phyloP scores from a whole-genome alignment of 2,113 vertebrate genomes.

The Microcebus lehilahytsara region DNA sequence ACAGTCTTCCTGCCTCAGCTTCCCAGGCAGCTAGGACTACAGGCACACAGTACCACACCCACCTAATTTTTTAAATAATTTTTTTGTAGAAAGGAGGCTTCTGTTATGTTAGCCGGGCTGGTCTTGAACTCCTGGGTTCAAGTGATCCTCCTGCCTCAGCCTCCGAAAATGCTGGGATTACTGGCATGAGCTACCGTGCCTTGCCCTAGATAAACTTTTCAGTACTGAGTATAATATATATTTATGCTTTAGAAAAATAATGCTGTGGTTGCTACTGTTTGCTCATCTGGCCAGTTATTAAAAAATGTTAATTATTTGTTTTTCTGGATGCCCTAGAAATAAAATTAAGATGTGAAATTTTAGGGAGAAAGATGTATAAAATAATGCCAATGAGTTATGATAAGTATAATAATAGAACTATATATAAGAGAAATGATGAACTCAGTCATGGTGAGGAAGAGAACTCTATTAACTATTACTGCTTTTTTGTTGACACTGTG shows the following conservation, averaged over 20 bases:
- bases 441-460: background rate
- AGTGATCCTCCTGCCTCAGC: no score
- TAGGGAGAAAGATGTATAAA: background rate
- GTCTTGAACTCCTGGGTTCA: no score
- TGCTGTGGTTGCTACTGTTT: background rate
- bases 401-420: background rate
- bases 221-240: background rate
- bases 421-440: background rate
- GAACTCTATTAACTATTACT: background rate
- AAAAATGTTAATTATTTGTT: constrained; percentile 1
- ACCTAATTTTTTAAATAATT: no score
- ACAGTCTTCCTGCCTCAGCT: no score
- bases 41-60: no score
- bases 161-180: no score
- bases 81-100: no score
- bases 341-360: constrained; percentile 18
- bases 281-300: background rate
- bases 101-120: background rate
- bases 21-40: no score
- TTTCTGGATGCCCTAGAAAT: background rate
- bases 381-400: background rate
- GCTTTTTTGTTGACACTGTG: background rate
- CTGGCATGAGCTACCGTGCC: no score
- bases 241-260: constrained; percentile 37
- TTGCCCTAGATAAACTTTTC: background rate